A percentile compares a stretch with the other conserved stretches of the same genome.
These are phyloP conservation scores for Microtus oregoni DNA, from an alignment of 2,113 vertebrate species.

Conservation along the genomic window DNA sequence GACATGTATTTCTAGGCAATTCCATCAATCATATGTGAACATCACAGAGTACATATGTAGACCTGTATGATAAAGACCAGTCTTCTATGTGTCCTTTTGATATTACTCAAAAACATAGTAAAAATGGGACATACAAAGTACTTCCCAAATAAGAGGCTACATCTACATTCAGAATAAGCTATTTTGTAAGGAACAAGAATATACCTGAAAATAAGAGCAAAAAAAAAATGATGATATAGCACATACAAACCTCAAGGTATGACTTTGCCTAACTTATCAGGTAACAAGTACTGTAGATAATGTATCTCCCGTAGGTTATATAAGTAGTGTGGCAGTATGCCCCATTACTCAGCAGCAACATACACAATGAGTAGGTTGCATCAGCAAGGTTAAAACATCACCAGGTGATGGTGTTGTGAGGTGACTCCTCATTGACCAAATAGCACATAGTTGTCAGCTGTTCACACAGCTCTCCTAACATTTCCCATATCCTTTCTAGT, in stretches of 20 bases:
- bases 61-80: not conserved
- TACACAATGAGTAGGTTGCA: too few relatives aligned
- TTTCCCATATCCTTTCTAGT: not conserved
- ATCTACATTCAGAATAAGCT: not conserved
- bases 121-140: not conserved
- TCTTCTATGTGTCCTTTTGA: not conserved
- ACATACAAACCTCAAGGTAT: not conserved
- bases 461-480: not conserved
- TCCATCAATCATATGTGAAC: not conserved
- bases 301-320: not conserved
- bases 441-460: too few relatives aligned
- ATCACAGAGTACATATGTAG: not conserved
- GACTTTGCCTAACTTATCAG: not conserved
- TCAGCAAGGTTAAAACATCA: not conserved
- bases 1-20: not conserved
- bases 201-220: not conserved
- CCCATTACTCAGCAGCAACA: too few relatives aligned
- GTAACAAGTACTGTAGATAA: not conserved
- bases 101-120: not conserved
- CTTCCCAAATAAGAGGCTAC: not conserved
- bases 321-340: not conserved
- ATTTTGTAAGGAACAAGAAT: not conserved
- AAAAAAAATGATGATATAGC: not conserved
- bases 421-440: not conserved
- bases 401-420: not conserved